Base-by-base conservation (phyloP, 2,797 vertebrate genomes). In the Ctenopoma kingsleyae region DNA sequence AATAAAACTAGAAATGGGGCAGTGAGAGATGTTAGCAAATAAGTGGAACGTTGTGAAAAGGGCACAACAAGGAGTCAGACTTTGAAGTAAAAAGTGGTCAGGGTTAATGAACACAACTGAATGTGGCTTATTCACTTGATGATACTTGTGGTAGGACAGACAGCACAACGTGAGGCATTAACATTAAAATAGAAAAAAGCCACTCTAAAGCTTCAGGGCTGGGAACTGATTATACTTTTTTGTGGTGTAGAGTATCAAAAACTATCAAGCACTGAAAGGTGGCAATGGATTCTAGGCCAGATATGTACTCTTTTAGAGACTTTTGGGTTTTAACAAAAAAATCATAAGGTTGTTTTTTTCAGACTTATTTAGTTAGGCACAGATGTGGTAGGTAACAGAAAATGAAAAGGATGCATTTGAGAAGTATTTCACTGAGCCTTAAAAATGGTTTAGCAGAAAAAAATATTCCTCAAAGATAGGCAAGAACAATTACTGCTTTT, bases 41-140 rank as follows among this genome's bases (percentile, higher is more conserved):
- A 46, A 78, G 75, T 52, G 52, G 67, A 81, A 60, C 62, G 71
- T 70, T 49, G 51, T 54, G 30, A 56, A 46, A 78, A 66, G 51
- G 36, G 75, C 62, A 68, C 54, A 15, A 1, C 12, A 68, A 68
- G 36, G 25, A 61, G 62, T 52, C 53, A 70, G 65, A 73, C 30
- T 67, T 66, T 61, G 32, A 85, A 71, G 52, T 55, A 20, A 48
- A 65, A 67, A 44, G 62, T 62, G 40, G 35, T 73, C 43, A 49
- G 25, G 47, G 43, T n/a, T 71, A 56, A 76, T 61, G 52, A 74
- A 72, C 47, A 62, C 23, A 19, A 47, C 64, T 73, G 76, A 69
- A 61, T 13, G 74, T 13, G 43, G 46, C 67, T 56, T 78, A 75
- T 74, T 80, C 41, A 72, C 74, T 75, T 71, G 58, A 78, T 75